Evolutionary conservation across 2,113 vertebrate species (phyloP).

Genomic region (Potamarius usumacintae): DNA sequence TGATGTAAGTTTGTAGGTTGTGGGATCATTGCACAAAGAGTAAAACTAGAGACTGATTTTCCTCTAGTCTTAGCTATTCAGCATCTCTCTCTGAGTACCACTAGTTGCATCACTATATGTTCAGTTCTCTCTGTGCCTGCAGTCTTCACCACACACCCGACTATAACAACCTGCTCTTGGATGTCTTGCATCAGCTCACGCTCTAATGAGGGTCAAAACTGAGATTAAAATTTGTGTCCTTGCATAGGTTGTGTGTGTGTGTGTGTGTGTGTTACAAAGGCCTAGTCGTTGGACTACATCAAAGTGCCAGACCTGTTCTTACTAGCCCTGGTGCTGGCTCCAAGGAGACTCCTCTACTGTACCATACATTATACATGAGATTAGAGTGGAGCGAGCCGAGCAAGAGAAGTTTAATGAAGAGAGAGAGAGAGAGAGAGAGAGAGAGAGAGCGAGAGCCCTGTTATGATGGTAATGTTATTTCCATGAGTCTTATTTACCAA

Average conservation of each 20-base stretch:
- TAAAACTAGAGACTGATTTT: slow-evolving; percentile 11
- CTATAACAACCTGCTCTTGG: slow-evolving; percentile 17
- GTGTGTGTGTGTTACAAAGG: slow-evolving; percentile 59
- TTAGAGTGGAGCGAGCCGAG: slow-evolving; percentile 51
- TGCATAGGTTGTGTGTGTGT: slow-evolving; percentile 5
- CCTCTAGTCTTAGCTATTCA: slow-evolving; percentile 10
- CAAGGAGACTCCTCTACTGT: slow-evolving; percentile 66
- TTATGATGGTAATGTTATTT: slow-evolving; percentile 10
- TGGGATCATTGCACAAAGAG: neutral
- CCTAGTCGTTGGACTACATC: slow-evolving; percentile 73
- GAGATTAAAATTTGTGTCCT: slow-evolving; percentile 20
- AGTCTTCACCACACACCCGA: slow-evolving; percentile 24
- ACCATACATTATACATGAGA: slow-evolving; percentile 75
- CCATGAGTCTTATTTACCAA: neutral
- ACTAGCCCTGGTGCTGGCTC: slow-evolving; percentile 61
- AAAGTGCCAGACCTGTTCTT: slow-evolving; percentile 66
- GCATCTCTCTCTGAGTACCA: neutral
- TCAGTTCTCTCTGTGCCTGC: neutral
- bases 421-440: slow-evolving; percentile 21
- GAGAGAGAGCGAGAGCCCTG: slow-evolving; percentile 6
- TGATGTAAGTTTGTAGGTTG: slow-evolving; percentile 14
- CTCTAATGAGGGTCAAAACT: slow-evolving; percentile 48
- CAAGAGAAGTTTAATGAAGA: slow-evolving; percentile 37
- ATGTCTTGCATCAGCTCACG: slow-evolving; percentile 33
- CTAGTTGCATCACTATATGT: slow-evolving; percentile 5